Evolutionary conservation across 2,888 invertebrate species (phyloP).

Genomic region (Lasioglossum pauxillum): DNA sequence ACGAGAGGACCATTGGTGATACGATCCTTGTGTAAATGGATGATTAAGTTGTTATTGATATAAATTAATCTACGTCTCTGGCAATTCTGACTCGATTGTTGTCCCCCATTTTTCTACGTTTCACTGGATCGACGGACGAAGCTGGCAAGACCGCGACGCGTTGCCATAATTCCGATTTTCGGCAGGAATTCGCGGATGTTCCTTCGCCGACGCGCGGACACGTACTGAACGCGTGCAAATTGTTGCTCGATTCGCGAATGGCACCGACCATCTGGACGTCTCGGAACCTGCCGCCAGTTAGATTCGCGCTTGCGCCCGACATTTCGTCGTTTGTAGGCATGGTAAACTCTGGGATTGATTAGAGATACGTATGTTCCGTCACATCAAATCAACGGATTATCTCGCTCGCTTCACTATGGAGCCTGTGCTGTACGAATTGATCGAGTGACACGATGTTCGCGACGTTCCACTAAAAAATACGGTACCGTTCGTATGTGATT

Average conservation of each 20-base stretch:
- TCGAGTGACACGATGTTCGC: background rate
- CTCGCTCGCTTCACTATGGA: background rate
- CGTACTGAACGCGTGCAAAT: slow-evolving; percentile 51
- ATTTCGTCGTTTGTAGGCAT: slow-evolving; percentile 7
- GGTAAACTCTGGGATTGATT: slow-evolving; percentile 5
- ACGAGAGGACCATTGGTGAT: background rate
- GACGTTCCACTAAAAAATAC: background rate
- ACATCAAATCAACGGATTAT: background rate
- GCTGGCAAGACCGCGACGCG: background rate
- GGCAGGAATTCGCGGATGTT: slow-evolving; percentile 23
- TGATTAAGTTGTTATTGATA: too few species aligned
- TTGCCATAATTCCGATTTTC: background rate
- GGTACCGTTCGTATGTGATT: background rate
- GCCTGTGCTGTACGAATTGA: background rate
- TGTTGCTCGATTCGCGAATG: slow-evolving; percentile 43
- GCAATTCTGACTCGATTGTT: background rate
- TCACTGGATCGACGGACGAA: background rate
- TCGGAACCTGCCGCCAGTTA: slow-evolving; percentile 23
- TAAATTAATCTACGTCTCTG: background rate
- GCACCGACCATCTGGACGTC: slow-evolving; percentile 53
- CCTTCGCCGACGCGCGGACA: slow-evolving; percentile 36
- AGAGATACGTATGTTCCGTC: background rate
- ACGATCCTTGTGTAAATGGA: background rate
- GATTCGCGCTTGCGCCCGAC: slow-evolving; percentile 64
- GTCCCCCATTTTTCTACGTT: background rate